Percentiles rank a stretch among this genome's conserved stretches.
Evolutionary conservation across 2,113 vertebrate species (phyloP).

Genomic region (Xiphophorus hellerii): DNA sequence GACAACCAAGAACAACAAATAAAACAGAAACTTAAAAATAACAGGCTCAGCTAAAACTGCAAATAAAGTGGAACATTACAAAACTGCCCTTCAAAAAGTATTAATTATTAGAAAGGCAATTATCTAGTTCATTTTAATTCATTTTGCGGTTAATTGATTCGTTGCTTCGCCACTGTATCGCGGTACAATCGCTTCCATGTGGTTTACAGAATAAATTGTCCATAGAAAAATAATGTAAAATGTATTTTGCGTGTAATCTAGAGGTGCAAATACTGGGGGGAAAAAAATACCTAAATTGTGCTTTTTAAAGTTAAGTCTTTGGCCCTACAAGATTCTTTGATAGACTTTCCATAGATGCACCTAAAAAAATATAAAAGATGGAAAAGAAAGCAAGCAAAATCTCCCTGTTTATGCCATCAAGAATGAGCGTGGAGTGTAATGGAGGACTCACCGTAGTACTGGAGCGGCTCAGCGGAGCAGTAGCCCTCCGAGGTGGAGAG

Average conservation of each 20-base stretch:
- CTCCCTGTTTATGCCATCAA: background rate
- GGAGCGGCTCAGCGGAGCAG: conserved; percentile 83
- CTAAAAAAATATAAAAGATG: background rate
- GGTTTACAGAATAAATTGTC: too few species aligned
- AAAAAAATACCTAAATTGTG: background rate
- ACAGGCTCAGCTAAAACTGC: too few species aligned
- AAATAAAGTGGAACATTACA: too few species aligned
- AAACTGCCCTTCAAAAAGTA: too few species aligned
- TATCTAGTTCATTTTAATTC: too few species aligned
- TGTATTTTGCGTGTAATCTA: too few species aligned
- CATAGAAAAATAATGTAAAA: too few species aligned
- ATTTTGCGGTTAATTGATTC: background rate
- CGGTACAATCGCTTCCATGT: too few species aligned
- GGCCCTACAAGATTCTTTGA: background rate
- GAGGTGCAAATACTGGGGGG: background rate
- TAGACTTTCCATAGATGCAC: background rate
- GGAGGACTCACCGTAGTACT: conserved; percentile 87
- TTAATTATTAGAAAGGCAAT: too few species aligned
- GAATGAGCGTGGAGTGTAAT: background rate
- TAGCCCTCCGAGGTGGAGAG: conserved; percentile 85
- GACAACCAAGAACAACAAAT: too few species aligned
- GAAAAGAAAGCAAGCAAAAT: background rate
- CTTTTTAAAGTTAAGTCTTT: background rate
- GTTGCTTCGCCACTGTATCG: background rate
- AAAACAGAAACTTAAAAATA: too few species aligned